Evolutionary conservation across 2,888 invertebrate species (phyloP).

Genomic region (Lutraria lutraria): DNA sequence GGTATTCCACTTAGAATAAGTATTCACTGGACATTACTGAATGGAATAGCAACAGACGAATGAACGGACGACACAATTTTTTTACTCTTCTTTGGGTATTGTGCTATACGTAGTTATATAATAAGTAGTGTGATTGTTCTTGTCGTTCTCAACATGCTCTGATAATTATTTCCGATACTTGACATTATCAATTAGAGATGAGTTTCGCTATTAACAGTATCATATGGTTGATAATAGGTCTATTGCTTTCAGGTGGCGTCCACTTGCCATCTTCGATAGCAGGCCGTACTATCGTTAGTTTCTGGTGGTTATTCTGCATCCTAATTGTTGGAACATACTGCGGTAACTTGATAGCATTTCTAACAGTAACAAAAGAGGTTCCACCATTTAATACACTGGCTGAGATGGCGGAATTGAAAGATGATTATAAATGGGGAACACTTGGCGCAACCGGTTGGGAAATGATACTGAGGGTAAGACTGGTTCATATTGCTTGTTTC

Average conservation of each 20-base stretch:
- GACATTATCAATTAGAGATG: background rate
- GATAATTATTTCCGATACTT: background rate
- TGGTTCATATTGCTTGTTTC: no score
- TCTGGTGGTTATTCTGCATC: slow-evolving; percentile 79
- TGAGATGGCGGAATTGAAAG: slow-evolving; percentile 73
- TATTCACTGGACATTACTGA: no score
- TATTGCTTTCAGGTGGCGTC: slow-evolving; percentile 58
- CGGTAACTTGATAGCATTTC: slow-evolving; percentile 83
- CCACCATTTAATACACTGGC: slow-evolving; percentile 76
- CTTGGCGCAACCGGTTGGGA: slow-evolving; percentile 67
- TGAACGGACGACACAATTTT: no score
- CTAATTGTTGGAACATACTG: slow-evolving; percentile 81
- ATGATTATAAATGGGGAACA: slow-evolving; percentile 75
- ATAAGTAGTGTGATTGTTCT: no score
- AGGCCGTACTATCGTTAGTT: slow-evolving; percentile 74
- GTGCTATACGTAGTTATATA: no score
- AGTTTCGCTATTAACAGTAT: no score
- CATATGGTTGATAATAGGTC: no score
- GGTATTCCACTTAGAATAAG: no score
- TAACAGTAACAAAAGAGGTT: slow-evolving; percentile 77
- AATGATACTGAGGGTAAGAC: slow-evolving; percentile 69
- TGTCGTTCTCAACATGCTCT: background rate
- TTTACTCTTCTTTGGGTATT: no score
- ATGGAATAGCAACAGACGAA: no score
- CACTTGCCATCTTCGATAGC: slow-evolving; percentile 72